phyloP scores from a whole-genome alignment of 2,888 invertebrate species.

The Rhingia campestris region DNA sequence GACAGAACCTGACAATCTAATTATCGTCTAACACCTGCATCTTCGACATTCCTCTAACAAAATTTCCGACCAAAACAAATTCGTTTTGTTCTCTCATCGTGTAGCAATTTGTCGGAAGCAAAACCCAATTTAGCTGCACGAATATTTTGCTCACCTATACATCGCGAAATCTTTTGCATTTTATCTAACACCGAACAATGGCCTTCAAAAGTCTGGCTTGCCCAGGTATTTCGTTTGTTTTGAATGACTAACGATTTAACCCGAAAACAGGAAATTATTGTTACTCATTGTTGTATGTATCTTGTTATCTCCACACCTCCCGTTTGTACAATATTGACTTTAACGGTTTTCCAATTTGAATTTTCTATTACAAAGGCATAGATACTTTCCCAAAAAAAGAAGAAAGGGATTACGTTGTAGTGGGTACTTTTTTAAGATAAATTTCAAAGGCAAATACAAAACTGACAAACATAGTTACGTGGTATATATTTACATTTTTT shows the following conservation, averaged over 20 bases:
- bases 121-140: slow-evolving; percentile 5
- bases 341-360: slow-evolving; percentile 41
- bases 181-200: slow-evolving; percentile 33
- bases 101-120: slow-evolving; percentile 10
- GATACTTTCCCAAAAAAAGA: slow-evolving; percentile 30
- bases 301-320: neutral
- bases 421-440: slow-evolving; percentile 11
- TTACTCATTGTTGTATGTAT: slow-evolving; percentile 30
- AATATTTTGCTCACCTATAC: neutral
- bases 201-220: slow-evolving; percentile 5
- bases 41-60: too few relatives aligned
- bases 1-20: too few relatives aligned
- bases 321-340: slow-evolving; percentile 28
- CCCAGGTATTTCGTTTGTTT: slow-evolving; percentile 11
- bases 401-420: neutral
- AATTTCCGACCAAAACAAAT: neutral
- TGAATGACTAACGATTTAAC: slow-evolving; percentile 20
- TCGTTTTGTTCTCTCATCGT: neutral
- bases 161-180: slow-evolving; percentile 11
- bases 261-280: slow-evolving; percentile 39
- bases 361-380: slow-evolving; percentile 31
- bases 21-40: too few relatives aligned
- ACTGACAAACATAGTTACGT: slow-evolving; percentile 32
- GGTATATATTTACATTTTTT: slow-evolving; percentile 20
- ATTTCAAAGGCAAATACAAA: slow-evolving; percentile 12